Evolutionary conservation across 1,140 invertebrate genomes (phyloP).

Genomic region (Epicauta chinensis): DNA sequence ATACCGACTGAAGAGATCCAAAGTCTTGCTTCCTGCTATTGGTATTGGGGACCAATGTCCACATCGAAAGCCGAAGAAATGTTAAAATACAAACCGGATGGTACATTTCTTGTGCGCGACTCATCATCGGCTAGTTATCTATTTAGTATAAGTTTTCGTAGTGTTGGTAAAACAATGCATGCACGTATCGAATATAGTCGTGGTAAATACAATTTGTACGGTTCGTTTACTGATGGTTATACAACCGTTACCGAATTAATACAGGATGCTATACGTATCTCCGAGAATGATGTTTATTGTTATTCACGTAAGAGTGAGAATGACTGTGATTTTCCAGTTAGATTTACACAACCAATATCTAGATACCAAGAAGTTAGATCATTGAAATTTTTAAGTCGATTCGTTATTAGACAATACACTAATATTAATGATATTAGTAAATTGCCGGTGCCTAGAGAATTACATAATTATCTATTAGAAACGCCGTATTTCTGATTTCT

Average conservation of each 20-base stretch:
- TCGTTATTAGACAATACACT: slow-evolving; percentile 68
- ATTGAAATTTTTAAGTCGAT: slow-evolving; percentile 69
- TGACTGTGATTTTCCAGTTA: slow-evolving; percentile 62
- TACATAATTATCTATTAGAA: slow-evolving; percentile 61
- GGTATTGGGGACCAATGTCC: slow-evolving; percentile 49
- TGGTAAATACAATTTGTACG: slow-evolving; percentile 54
- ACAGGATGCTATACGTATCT: slow-evolving; percentile 59
- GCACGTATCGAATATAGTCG: slow-evolving; percentile 60
- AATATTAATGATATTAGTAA: slow-evolving; percentile 65
- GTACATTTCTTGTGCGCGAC: slow-evolving; percentile 71
- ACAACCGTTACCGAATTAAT: slow-evolving; percentile 60
- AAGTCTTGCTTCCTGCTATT: slow-evolving; percentile 36
- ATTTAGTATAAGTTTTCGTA: slow-evolving; percentile 66
- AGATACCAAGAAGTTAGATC: slow-evolving; percentile 67
- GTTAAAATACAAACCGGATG: slow-evolving; percentile 63
- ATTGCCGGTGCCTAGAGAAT: slow-evolving; percentile 61
- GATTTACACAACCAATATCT: slow-evolving; percentile 70
- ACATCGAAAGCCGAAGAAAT: slow-evolving; percentile 44
- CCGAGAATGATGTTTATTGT: slow-evolving; percentile 59
- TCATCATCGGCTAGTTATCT: slow-evolving; percentile 66
- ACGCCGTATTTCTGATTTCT: slow-evolving; percentile 18
- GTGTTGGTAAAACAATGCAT: slow-evolving; percentile 66
- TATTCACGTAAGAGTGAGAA: slow-evolving; percentile 56
- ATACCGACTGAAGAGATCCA: slow-evolving; percentile 28
- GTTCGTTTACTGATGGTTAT: slow-evolving; percentile 51